A percentile compares a stretch with the other conserved stretches of the same genome.
Conservation (phyloP, 2,888 invertebrate genomes). For the Dicycla oo region DNA sequence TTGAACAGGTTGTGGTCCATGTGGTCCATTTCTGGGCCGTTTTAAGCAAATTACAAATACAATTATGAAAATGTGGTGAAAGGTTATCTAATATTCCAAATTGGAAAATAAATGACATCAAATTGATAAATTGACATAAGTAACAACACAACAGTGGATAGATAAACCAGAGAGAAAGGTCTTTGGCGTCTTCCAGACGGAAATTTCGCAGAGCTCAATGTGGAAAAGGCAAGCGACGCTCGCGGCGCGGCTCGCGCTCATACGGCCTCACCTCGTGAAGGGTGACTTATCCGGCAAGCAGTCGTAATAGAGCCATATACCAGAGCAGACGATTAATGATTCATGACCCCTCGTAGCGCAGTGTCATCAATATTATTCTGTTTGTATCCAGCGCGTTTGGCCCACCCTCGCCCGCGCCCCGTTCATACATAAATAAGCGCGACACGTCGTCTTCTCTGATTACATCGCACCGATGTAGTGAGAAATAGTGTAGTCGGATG, state of each 20-base stretch:
- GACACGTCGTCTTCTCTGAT: conserved; percentile 91
- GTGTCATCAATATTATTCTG: conserved; percentile 91
- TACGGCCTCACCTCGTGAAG: conserved; percentile 81
- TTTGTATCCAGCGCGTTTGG: conserved; percentile 89
- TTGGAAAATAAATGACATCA: background rate
- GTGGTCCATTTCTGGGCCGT: conserved; percentile 50
- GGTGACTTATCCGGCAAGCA: conserved; percentile 88
- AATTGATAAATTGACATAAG: background rate
- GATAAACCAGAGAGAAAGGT: background rate
- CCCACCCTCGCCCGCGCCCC: conserved; percentile 89
- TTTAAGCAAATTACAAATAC: conserved; percentile 5
- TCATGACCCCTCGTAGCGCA: conserved; percentile 90
- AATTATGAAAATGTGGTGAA: background rate
- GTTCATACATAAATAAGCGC: conserved; percentile 90
- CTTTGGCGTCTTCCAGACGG: conserved; percentile 32
- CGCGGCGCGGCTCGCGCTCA: conserved; percentile 64
- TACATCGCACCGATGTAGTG: conserved; percentile 90
- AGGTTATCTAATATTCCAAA: background rate
- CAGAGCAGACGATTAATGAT: conserved; percentile 90
- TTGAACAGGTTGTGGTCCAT: conserved; percentile 66
- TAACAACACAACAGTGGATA: background rate
- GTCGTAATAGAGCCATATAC: conserved; percentile 90
- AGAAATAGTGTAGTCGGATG: conserved; percentile 90
- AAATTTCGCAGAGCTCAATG: conserved; percentile 44
- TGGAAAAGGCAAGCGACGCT: conserved; percentile 73